Evolutionary conservation across 2,113 vertebrate genomes (phyloP).

Genomic region (Cyprinodon brontotheroides): DNA sequence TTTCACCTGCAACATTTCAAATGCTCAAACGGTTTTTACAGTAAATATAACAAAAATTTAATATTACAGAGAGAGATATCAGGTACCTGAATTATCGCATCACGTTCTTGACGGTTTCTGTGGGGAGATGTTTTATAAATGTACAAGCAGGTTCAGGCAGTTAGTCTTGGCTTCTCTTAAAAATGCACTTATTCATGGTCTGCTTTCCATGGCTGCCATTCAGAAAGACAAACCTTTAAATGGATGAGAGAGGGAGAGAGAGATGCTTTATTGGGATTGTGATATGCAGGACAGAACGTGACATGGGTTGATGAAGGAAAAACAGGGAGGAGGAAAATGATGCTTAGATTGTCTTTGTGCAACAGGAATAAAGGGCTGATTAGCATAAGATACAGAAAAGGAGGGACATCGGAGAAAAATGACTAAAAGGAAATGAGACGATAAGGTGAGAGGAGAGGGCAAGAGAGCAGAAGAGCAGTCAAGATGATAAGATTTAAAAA

Average conservation of each 20-base stretch:
- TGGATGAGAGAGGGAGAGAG: slow-evolving; percentile 2
- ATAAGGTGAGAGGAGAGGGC: not conserved
- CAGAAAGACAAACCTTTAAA: slow-evolving; percentile 6
- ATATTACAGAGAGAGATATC: slow-evolving; percentile 7
- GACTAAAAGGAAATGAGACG: not conserved
- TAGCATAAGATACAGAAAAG: not conserved
- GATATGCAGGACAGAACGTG: not conserved
- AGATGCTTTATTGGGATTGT: slow-evolving; percentile 6
- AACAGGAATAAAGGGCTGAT: slow-evolving; percentile 11
- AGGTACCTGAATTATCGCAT: not conserved
- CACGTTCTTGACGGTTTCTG: not conserved
- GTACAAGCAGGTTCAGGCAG: no score
- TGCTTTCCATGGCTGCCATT: slow-evolving; percentile 34
- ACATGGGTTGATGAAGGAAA: not conserved
- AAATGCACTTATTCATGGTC: not conserved
- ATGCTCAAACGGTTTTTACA: not conserved
- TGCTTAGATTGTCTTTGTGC: not conserved
- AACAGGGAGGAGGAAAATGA: slow-evolving; percentile 12
- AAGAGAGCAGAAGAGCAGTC: slow-evolving; percentile 12
- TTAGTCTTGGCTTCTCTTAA: not conserved
- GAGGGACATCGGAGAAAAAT: not conserved
- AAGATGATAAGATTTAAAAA: not conserved
- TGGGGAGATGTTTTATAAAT: not conserved
- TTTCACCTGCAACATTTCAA: slow-evolving; percentile 3
- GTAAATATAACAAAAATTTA: slow-evolving; percentile 29